Percentiles rank a stretch among this genome's conserved stretches.
Conservation (phyloP, 1,140 invertebrate species). For the Solenopsis invicta region DNA sequence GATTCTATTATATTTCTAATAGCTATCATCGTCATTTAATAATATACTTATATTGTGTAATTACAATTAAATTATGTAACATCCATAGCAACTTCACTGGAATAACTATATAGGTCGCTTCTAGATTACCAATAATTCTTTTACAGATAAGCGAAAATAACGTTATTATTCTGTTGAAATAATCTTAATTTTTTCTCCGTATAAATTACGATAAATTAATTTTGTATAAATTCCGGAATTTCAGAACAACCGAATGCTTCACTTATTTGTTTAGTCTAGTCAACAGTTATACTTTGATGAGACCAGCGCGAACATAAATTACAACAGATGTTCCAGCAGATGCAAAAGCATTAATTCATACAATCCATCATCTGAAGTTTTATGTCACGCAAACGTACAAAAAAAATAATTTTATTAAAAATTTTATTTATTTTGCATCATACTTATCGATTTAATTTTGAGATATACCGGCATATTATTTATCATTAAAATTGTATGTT, state of each 20-base stretch:
- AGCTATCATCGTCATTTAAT: too few relatives aligned
- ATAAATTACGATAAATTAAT: background rate
- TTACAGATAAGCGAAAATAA: too few relatives aligned
- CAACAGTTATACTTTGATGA: background rate
- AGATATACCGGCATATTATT: background rate
- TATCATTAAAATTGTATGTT: background rate
- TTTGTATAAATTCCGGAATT: background rate
- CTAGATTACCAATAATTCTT: too few relatives aligned
- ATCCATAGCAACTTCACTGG: too few relatives aligned
- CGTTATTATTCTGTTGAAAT: too few relatives aligned
- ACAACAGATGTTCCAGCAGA: conserved; percentile 27
- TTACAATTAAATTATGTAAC: too few relatives aligned
- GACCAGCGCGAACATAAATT: conserved; percentile 10
- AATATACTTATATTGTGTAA: too few relatives aligned
- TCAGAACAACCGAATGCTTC: background rate
- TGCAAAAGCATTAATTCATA: conserved; percentile 10
- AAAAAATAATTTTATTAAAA: conserved; percentile 9
- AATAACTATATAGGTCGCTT: too few relatives aligned
- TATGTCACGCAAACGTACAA: background rate
- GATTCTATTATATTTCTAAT: too few relatives aligned
- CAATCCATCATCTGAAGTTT: background rate
- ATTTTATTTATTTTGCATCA: background rate
- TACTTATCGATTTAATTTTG: background rate
- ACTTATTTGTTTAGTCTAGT: background rate
- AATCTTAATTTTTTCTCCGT: too few relatives aligned